Evolutionary conservation across 35 echinoderm and acorn worm genomes (phyloP), one percentile per base, ranked within the genome.

Genomic region (Apostichopus parvimensis): DNA sequence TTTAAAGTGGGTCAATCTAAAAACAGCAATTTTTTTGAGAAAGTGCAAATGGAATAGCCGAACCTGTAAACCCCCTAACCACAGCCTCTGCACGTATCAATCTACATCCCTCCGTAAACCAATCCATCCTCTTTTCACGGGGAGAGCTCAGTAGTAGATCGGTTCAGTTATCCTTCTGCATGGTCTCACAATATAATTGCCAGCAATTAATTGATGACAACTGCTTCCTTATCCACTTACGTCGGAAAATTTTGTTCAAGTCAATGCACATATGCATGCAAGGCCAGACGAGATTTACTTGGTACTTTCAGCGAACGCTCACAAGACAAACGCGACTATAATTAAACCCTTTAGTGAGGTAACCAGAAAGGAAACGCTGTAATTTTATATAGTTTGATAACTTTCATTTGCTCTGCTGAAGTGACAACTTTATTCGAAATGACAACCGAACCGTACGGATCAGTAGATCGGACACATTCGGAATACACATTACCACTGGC

Each of bases 211-310:
- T 82, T 54, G 25, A 82, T 82, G 79, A 82, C 79, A 82, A 55
- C 24, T 82, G 79, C 52, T 82, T 82, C 79, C 79, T 82, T 54
- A 82, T 55, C 79, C 79, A 82, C 28, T 54, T 82, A 55, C 34
- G 52, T 18, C 11, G 34, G 64, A 0, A 68, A 68, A 0, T 45
- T 68, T 68, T 68, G 15, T 18, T 68, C 11, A 1, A 9, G 11
- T 68, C 64, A 68, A 14, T 68, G 11, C 18, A 68, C 64, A 68
- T 68, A 5, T 68, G 64, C 11, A 68, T 68, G 18, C 64, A 45
- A 45, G 34, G 34, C 64, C 64, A 68, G 64, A 68, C 64, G 3
- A 68, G 7, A 4, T 68, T 0, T 18, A 12, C 64, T 68, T 68
- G 9, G 64, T 18, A 68, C 64, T 0, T 14, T 68, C 11, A 68